Percentiles rank a stretch among this genome's conserved stretches.
phyloP scores from a whole-genome alignment of 2,797 vertebrate species.

The Anguilla marmorata region DNA sequence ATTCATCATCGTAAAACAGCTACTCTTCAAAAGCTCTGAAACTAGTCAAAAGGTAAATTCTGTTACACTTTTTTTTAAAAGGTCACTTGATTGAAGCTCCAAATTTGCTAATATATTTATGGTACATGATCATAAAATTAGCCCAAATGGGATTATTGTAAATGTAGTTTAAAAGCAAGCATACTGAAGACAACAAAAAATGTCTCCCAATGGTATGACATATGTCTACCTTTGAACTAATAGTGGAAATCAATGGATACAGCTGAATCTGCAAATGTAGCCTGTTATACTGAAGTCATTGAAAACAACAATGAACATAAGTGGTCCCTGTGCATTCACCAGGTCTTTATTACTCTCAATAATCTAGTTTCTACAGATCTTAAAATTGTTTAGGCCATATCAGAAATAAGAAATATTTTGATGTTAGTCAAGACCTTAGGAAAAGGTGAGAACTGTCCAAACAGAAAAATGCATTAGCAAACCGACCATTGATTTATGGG shows the following conservation, averaged over 20 bases:
- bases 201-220: slow-evolving; percentile 14
- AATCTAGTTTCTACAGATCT: neutral
- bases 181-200: neutral
- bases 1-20: neutral
- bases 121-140: neutral
- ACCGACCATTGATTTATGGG: neutral
- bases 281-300: neutral
- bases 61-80: neutral
- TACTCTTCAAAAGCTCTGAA: neutral
- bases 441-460: neutral
- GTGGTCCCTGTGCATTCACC: neutral
- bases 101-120: neutral
- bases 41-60: slow-evolving; percentile 5
- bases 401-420: neutral
- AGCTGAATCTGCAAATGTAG: slow-evolving; percentile 20
- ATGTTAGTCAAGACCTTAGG: neutral
- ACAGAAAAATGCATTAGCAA: neutral
- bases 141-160: neutral
- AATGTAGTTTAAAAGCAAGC: neutral
- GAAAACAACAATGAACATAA: neutral
- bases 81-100: neutral
- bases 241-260: slow-evolving; percentile 28
- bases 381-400: neutral
- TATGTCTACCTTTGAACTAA: neutral
- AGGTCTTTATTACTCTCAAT: slow-evolving; percentile 8